Evolutionary conservation across 2,797 vertebrate species (phyloP), one percentile per base, ranked within the genome.

Genomic region (Thamnophis elegans): DNA sequence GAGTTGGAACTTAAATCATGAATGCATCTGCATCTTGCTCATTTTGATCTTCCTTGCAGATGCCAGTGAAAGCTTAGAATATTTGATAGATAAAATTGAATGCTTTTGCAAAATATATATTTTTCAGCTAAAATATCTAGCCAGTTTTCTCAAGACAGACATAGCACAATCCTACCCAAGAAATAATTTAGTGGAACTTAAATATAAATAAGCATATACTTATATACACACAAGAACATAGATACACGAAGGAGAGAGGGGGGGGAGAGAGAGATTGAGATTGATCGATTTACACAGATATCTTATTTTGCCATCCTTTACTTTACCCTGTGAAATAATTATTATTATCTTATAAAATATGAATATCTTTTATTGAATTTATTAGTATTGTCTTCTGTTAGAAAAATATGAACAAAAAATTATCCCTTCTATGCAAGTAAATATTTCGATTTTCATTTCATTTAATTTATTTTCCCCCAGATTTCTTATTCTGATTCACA

Each of bases 351-450:
- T n/a, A 68, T 4, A 65, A 78, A 78, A 78, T 32, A 32, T 32
- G 60, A 68, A 95, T 90, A 91, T 93, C 94, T 93, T 65, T 82
- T 58, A 85, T 73, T 91, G 10, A 93, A 95, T 95, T 94, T 68
- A 90, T 94, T 94, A 88, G 85, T 20, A 22, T 68, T 26, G 26
- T 87, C n/a, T n/a, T 91, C 2, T 28, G 13, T 28, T 60, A 11
- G 32, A 2, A 65, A 36, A 62, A 20, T 32, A 36, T 51, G 25
- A 20, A 82, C 22, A 87, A 36, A 47, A 32, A 16, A 58, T 14
- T 18, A 82, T 55, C 5, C 22, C n/a, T 54, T 42, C 47, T 82
- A 82, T 12, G 36, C 32, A 13, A 58, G 5, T 7, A 78, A 25
- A 55, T 82, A 56, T 36, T 55, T 22, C n/a, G 2, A 47, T 87